Evolutionary conservation across 2,113 vertebrate genomes (phyloP).

Genomic region (Petromus typicus): DNA sequence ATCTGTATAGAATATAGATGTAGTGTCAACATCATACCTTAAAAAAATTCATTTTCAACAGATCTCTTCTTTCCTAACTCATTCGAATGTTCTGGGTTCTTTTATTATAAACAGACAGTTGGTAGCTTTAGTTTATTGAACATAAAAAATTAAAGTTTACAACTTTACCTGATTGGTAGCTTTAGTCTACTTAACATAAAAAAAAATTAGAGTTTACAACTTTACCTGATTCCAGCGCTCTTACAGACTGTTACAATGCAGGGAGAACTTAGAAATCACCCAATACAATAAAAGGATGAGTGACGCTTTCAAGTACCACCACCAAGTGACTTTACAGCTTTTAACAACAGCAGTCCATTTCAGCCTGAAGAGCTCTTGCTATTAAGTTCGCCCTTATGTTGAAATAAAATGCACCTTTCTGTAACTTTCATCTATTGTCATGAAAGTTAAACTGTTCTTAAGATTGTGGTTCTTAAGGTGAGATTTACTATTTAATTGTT

Average conservation of each 20-base stretch:
- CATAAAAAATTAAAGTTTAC: not conserved
- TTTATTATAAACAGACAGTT: not conserved
- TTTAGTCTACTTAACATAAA: no score
- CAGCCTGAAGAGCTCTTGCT: not conserved
- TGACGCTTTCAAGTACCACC: not conserved
- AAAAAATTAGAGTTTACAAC: not conserved
- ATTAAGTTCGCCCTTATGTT: conserved; percentile 4
- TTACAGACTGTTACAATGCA: conserved; percentile 16
- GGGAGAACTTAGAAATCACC: conserved; percentile 22
- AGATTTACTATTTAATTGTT: conserved; percentile 59
- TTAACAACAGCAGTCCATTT: not conserved
- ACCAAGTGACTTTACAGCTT: not conserved
- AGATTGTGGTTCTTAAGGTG: conserved; percentile 23
- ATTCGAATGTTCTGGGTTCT: conserved; percentile 25
- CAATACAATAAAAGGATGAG: not conserved
- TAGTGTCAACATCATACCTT: not conserved
- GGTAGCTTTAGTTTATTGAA: not conserved
- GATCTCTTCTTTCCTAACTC: not conserved
- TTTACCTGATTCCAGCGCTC: not conserved
- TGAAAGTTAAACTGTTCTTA: conserved; percentile 17
- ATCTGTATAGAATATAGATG: conserved; percentile 31
- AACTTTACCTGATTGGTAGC: not conserved
- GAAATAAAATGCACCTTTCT: conserved; percentile 18
- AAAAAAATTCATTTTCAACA: conserved; percentile 33
- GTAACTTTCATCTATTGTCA: not conserved